phyloP scores from a whole-genome alignment of 1,140 invertebrate species.

The Drosophila virilis region DNA sequence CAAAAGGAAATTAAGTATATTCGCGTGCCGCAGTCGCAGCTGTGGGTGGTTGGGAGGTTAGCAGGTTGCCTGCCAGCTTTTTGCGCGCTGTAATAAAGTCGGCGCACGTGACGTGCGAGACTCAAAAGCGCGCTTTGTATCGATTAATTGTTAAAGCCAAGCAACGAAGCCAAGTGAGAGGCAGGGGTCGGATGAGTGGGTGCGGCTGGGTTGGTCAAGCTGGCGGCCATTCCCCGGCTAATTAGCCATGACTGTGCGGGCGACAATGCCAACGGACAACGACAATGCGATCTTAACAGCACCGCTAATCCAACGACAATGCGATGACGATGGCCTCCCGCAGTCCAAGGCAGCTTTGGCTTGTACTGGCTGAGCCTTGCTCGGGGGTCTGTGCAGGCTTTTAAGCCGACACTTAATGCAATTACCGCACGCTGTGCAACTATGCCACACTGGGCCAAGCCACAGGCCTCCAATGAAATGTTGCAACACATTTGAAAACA shows the following conservation, averaged over 20 bases:
- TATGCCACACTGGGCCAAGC: conserved; percentile 23
- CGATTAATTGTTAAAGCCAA: conserved; percentile 73
- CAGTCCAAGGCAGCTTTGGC: conserved; percentile 16
- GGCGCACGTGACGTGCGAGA: conserved; percentile 36
- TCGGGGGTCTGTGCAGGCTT: conserved; percentile 38
- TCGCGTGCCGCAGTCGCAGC: conserved; percentile 57
- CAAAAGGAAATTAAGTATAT: conserved; percentile 75
- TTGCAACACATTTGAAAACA: not conserved
- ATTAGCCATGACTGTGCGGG: conserved; percentile 60
- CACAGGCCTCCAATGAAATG: not conserved
- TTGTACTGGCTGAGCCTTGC: conserved; percentile 1
- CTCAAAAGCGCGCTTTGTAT: conserved; percentile 49
- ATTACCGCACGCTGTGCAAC: conserved; percentile 66
- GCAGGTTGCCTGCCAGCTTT: not conserved
- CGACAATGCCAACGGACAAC: conserved; percentile 20
- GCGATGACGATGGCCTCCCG: not conserved
- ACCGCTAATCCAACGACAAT: conserved; percentile 68
- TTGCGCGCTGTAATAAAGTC: conserved; percentile 21
- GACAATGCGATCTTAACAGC: conserved; percentile 44
- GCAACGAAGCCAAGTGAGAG: conserved; percentile 15
- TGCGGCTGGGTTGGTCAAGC: not conserved
- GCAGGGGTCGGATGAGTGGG: not conserved
- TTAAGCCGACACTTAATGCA: conserved; percentile 82
- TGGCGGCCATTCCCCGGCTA: conserved; percentile 48
- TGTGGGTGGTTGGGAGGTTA: not conserved